Evolutionary conservation across 1,140 invertebrate genomes (phyloP).

Genomic region (Zaprionus davidi): DNA sequence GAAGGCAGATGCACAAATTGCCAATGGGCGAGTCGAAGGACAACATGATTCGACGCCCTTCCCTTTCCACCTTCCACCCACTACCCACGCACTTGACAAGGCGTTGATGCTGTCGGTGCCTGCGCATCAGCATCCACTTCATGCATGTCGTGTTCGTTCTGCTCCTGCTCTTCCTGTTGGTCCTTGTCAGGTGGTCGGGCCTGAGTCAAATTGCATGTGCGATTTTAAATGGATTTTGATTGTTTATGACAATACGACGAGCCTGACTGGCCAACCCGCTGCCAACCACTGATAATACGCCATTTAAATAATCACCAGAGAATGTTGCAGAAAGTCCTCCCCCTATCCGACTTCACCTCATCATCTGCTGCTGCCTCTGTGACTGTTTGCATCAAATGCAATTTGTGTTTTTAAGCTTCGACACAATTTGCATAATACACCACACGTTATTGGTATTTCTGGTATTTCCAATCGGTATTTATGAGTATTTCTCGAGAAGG

Average conservation of each 20-base stretch:
- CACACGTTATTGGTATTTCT: conserved; percentile 14
- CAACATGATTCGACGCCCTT: neutral
- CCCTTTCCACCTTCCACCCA: neutral
- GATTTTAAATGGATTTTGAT: conserved; percentile 83
- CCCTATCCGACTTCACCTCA: neutral
- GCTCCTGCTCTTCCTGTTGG: conserved; percentile 34
- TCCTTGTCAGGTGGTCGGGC: conserved; percentile 18
- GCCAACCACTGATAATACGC: conserved; percentile 75
- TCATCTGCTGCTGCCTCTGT: conserved; percentile 3
- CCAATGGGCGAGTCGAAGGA: conserved; percentile 28
- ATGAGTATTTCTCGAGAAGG: conserved; percentile 4
- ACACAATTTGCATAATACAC: conserved; percentile 51
- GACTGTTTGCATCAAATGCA: conserved; percentile 29
- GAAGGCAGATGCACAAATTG: conserved; percentile 55
- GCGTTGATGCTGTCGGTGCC: conserved; percentile 55
- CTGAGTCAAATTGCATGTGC: conserved; percentile 75
- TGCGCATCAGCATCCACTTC: conserved; percentile 47
- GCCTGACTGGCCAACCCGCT: conserved; percentile 68
- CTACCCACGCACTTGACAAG: conserved; percentile 49
- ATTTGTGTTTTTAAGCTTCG: conserved; percentile 59
- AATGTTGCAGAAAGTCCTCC: neutral
- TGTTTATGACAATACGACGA: conserved; percentile 80
- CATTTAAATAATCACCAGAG: conserved; percentile 75
- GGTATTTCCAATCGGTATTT: conserved; percentile 24
- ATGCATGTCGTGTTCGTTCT: neutral